Conservation (phyloP, 1,140 invertebrate species). For the Carcinoscorpius rotundicauda region DNA sequence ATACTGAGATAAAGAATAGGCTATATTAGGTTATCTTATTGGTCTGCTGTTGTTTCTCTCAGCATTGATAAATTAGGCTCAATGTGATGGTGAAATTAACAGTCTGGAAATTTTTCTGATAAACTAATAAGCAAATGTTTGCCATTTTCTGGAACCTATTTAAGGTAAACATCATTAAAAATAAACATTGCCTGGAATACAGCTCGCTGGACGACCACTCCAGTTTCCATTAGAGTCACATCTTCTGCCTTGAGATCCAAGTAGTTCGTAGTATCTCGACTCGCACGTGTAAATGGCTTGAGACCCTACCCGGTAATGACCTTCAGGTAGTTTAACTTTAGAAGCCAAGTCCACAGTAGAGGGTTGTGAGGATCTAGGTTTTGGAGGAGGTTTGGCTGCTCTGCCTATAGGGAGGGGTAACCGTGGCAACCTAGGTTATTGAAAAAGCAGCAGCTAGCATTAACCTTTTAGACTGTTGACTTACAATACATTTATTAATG, state of each 20-base stretch:
- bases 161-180: no score
- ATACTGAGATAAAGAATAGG: no score
- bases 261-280: conserved; percentile 18
- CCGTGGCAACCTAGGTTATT: neutral
- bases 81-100: no score
- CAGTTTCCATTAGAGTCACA: conserved; percentile 16
- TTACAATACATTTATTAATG: neutral
- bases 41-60: no score
- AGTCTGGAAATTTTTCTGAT: no score
- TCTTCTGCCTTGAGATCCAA: conserved; percentile 17
- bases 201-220: conserved; percentile 18
- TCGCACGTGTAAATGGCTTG: conserved; percentile 15
- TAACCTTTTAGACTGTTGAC: neutral
- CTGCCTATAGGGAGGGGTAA: neutral
- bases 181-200: conserved; percentile 13
- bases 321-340: conserved; percentile 10
- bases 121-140: no score
- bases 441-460: neutral
- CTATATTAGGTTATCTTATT: no score
- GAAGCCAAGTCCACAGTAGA: neutral
- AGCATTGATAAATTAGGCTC: no score
- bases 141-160: no score
- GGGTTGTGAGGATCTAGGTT: neutral
- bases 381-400: conserved; percentile 1
- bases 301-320: conserved; percentile 7